phyloP scores from a whole-genome alignment of 2,113 vertebrate species.

The Megaleporinus macrocephalus region DNA sequence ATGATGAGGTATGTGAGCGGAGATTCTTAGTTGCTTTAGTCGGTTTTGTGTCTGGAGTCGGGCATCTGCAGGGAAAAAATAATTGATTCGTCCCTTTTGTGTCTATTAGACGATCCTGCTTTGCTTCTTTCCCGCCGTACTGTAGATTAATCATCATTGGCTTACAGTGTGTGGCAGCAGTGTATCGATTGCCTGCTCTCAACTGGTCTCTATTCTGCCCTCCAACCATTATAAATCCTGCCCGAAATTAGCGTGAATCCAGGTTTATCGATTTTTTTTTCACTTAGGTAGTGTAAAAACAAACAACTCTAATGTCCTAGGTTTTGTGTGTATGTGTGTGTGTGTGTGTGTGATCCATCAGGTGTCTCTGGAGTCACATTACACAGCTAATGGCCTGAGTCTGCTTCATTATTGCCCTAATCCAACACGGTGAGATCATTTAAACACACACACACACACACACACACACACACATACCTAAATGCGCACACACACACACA shows the following conservation, averaged over 20 bases:
- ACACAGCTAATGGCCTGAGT: conserved; percentile 78
- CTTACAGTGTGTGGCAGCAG: conserved; percentile 38
- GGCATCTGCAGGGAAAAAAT: conserved; percentile 33
- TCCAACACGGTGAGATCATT: conserved; percentile 75
- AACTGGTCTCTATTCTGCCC: conserved; percentile 22
- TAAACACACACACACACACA: conserved; percentile 37
- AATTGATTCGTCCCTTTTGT: conserved; percentile 45
- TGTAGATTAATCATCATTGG: conserved; percentile 51
- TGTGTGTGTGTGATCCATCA: conserved; percentile 44
- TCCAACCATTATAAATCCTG: conserved; percentile 64
- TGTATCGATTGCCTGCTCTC: conserved; percentile 40
- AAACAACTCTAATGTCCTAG: conserved; percentile 52
- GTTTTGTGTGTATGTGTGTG: conserved; percentile 23
- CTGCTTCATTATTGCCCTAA: conserved; percentile 69
- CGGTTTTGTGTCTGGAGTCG: conserved; percentile 21
- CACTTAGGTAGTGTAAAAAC: conserved; percentile 53
- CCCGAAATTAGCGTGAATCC: conserved; percentile 89
- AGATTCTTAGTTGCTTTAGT: neutral
- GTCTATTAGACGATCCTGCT: conserved; percentile 23
- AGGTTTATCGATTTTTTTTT: conserved; percentile 46
- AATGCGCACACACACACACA: conserved; percentile 5
- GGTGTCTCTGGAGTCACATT: conserved; percentile 57
- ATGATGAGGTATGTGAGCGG: neutral
- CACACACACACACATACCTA: conserved; percentile 66
- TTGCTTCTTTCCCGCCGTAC: conserved; percentile 11